A percentile compares a stretch with the other conserved stretches of the same genome.
These are phyloP conservation scores for Lepidocyrtinus sp. DNA, from an alignment of 2,888 invertebrate species.

Conservation along the genomic window DNA sequence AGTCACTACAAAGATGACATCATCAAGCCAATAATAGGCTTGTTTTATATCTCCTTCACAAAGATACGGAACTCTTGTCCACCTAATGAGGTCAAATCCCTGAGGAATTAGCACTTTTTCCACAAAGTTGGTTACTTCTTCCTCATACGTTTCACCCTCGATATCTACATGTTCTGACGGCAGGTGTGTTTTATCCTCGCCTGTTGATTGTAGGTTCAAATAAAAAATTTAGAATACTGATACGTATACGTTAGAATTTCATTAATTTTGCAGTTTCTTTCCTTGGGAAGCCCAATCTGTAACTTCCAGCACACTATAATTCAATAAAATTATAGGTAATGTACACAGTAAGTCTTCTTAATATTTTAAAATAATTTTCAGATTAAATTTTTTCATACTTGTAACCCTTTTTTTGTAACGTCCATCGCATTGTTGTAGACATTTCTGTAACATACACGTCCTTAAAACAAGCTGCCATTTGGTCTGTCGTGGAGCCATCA, in stretches of 20 bases:
- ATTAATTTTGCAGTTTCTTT: not conserved
- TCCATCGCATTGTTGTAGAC: slow-evolving; percentile 88
- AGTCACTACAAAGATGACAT: slow-evolving; percentile 88
- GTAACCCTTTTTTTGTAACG: slow-evolving; percentile 84
- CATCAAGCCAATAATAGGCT: slow-evolving; percentile 92
- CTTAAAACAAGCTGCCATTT: slow-evolving; percentile 82
- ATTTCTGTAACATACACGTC: slow-evolving; percentile 92
- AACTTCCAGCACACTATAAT: slow-evolving; percentile 63
- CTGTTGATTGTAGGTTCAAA: slow-evolving; percentile 4
- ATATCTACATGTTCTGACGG: slow-evolving; percentile 82
- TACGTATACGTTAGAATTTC: not conserved
- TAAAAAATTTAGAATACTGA: not conserved
- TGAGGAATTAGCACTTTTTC: slow-evolving; percentile 78
- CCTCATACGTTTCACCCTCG: slow-evolving; percentile 80
- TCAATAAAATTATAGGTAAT: not conserved
- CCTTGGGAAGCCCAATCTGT: slow-evolving; percentile 59
- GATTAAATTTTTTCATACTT: slow-evolving; percentile 76
- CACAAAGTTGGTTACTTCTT: slow-evolving; percentile 84
- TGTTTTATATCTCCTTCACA: slow-evolving; percentile 96
- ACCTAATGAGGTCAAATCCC: slow-evolving; percentile 84
- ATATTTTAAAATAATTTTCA: not conserved
- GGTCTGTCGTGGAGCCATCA: slow-evolving; percentile 92
- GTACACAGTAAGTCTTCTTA: not conserved
- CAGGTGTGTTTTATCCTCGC: slow-evolving; percentile 76
- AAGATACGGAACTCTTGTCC: slow-evolving; percentile 94